Base-by-base conservation (phyloP, 2,888 invertebrate genomes). In the Lithodes maja region DNA sequence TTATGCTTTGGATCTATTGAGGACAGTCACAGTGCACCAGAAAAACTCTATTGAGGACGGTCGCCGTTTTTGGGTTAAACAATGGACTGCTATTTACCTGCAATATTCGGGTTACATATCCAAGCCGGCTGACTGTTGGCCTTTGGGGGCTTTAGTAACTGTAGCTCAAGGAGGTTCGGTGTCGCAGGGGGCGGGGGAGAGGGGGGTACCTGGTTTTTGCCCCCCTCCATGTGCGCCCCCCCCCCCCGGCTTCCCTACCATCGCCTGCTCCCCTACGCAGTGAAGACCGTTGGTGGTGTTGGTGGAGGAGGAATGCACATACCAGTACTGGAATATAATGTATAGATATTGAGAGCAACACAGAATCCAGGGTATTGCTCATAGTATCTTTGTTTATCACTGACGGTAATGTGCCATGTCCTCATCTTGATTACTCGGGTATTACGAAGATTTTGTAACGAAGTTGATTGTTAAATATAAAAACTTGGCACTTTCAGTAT, bases 51-150 rank as follows among this genome's bases (percentile, higher is more conserved):
- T 33, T 33, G 33, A 33, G 33, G 33, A 33, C 33, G 33, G 33
- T 33, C 33, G 33, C 33, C 33, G 33, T 33, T 33, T 33, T 33
- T 33, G 33, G 33, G 33, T 33, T 33, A 33, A 33, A 33, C 33
- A 33, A 33, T 33, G 33, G 12, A 12, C 61, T 61, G 61, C 61
- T 7, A 61, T 12, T 7, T 15, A 87, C 87, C 83, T 83, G 87
- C 83, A 17, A 87, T 87, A 68, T 87, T 82, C 61, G 83, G 87
- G 54, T 87, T 83, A 55, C 74, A 81, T 52, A 74, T 69, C 87
- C 87, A 87, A 52, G 87, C 82, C 12, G 87, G 75, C 77, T 87
- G 87, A 5, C 87, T 83, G 53, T 87, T 87, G 55, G 83, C 83
- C 15, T 69, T 77, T n/a, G 83, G 87, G 12, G 87, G 87, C 78